Conservation (phyloP, 30 jellyfish, hydroid and myxozoan genomes). For the Sanderia malayensis region DNA sequence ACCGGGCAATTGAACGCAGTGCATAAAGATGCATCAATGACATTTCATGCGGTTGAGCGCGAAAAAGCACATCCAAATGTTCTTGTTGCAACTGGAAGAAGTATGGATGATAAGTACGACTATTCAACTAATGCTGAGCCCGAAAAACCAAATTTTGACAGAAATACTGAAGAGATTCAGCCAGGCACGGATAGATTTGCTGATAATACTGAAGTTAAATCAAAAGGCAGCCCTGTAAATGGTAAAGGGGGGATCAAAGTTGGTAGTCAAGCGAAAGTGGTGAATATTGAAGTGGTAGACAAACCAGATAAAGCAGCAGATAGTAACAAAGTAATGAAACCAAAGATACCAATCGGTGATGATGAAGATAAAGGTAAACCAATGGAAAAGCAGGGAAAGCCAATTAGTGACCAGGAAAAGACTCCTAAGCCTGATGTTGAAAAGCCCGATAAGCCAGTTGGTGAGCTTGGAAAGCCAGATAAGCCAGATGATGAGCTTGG, state of each 20-base stretch:
- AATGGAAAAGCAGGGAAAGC: conserved; percentile 24
- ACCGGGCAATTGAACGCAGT: not conserved
- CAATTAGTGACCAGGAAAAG: conserved; percentile 3
- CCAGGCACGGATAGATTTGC: conserved; percentile 16
- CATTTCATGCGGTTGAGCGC: not conserved
- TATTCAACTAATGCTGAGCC: conserved; percentile 8
- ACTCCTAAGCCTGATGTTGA: conserved; percentile 5
- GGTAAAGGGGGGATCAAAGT: not conserved
- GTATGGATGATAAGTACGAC: conserved; percentile 18
- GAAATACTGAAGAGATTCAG: conserved; percentile 20
- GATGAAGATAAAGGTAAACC: conserved; percentile 3
- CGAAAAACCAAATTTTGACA: not conserved
- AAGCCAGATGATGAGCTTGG: not conserved
- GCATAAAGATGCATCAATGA: not conserved
- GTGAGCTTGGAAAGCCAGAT: conserved; percentile 1
- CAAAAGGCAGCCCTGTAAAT: conserved; percentile 6
- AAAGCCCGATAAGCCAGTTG: not conserved
- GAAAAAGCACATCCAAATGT: conserved; percentile 7
- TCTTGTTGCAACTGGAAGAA: not conserved
- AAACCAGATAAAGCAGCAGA: not conserved
- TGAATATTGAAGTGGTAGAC: conserved; percentile 42
- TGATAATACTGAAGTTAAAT: too few relatives aligned
- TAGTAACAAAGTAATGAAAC: not conserved
- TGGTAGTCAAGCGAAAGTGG: conserved; percentile 20
- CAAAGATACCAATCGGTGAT: not conserved